Evolutionary conservation across 2,797 vertebrate genomes (phyloP), one percentile per base, ranked within the genome.

Genomic region (Babyrousa celebensis): DNA sequence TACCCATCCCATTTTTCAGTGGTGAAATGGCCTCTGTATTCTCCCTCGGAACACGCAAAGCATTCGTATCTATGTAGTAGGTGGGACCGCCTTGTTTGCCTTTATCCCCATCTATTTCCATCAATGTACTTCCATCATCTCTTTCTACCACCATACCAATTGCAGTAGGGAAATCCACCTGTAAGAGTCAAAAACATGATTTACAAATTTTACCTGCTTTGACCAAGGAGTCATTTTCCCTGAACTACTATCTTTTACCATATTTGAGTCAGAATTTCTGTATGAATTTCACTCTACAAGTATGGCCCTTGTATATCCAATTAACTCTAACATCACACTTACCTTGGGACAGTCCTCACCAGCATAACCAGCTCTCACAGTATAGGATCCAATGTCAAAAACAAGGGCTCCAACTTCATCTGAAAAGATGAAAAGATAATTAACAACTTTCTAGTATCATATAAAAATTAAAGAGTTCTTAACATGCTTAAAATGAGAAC

Each of bases 331-430:
- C 21, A 6, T 72, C 27, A 43, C 58, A 79, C 98, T 98, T 99
- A 99, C 99, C 99, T 99, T 99, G 78, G 99, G 99, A 98, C 99
- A 99, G 98, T 99, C 99, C 98, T 99, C 99, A 79, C 99, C 99
- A 36, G 99, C 99, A 96, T 99, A 99, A 95, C 99, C 99, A 95
- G 99, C 99, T 98, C 99, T 99, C 85, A 99, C 99, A 1, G 99
- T 99, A 95, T 99, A 99, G 0, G 99, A 99, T 94, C 99, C 99
- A 75, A 99, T 99, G 98, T 99, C 99, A 95, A 99, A 99, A 96
- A 99, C 99, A 98, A 99, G 98, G 63, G 99, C 99, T 87, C 99
- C 99, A 77, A 99, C 99, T 98, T 99, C 99, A 99, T 99, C 99
- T 99, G 98, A 77, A 98, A 95, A 96, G 86, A 97, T 87, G 60